These are phyloP conservation scores for Rhizomys pruinosus DNA, from an alignment of 2,113 vertebrate species.

Conservation along the genomic window DNA sequence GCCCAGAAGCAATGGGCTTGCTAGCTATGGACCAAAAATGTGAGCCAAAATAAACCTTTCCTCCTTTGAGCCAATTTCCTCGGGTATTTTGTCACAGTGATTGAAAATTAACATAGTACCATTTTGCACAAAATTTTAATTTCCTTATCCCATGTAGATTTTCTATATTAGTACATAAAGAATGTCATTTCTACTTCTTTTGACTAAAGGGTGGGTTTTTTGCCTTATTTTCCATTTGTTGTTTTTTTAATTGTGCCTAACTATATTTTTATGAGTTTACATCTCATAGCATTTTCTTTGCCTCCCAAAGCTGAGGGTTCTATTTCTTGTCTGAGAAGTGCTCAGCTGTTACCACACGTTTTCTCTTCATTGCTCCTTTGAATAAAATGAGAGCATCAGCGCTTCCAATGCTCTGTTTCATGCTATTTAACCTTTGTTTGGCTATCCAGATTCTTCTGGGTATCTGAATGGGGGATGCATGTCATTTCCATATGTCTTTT, in stretches of 20 bases:
- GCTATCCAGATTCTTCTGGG: background rate
- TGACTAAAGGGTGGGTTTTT: background rate
- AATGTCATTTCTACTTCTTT: background rate
- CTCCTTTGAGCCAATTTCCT: background rate
- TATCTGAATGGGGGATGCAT: background rate
- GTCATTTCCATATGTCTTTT: background rate
- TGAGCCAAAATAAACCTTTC: background rate
- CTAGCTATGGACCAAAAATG: background rate
- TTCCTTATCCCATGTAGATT: no score
- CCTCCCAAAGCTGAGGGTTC: background rate
- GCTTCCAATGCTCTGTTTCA: background rate
- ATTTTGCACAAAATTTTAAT: background rate
- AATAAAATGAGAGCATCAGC: background rate
- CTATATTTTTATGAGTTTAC: background rate
- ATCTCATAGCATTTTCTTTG: background rate
- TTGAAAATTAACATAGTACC: background rate
- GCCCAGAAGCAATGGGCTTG: background rate
- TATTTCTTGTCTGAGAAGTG: background rate
- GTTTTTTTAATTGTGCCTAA: background rate
- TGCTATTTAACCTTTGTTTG: background rate
- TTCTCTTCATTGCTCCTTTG: background rate
- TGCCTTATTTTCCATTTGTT: background rate
- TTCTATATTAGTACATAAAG: background rate
- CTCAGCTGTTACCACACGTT: background rate
- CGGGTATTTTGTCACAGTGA: background rate